Evolutionary conservation across 2,888 invertebrate genomes (phyloP), one percentile per base, ranked within the genome.

Genomic region (Morpho deidamia): DNA sequence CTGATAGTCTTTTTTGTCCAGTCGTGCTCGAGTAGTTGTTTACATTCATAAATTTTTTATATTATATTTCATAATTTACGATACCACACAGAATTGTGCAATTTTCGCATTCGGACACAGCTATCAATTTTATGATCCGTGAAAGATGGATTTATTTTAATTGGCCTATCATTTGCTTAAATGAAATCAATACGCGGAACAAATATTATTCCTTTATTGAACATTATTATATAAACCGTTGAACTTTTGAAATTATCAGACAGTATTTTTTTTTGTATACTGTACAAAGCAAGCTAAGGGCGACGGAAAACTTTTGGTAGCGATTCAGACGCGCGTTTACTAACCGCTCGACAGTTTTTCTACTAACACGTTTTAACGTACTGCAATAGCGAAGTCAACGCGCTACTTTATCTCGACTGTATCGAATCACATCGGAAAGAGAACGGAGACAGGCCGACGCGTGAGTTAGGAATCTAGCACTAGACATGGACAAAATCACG

Each of bases 51-150:
- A 23, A 32, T 38, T 38, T n/a, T n/a, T 38, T 38, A 23, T 8
- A 33, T 11, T 40, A 44, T 38, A 12, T 8, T 42, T 41, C 34
- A 41, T 23, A 35, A 5, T 35, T 46, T 52, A 45, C n/a, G 39
- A 46, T 52, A 4, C 45, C 52, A 35, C 45, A 51, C 42, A 43
- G 33, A 14, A 9, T 10, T 5, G 39, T 11, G 35, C 53, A 33
- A 53, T 47, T 53, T 53, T 53, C n/a, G 43, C 46, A 43, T 47
- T 47, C 42, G 33, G 42, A 12, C n/a, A 38, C 53, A 44, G 46
- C 40, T 42, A 46, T 46, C 10, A 23, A 37, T 3, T 47, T 46
- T 32, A 53, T 32, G 23, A 23, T 46, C 47, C 53, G 47, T 53
- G 42, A 47, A 43, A 42, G 47, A 53, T 47, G 33, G 32, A 47